These are phyloP conservation scores for Intellagama lesueurii DNA, from an alignment of 2,797 vertebrate species.

Conservation along the genomic window DNA sequence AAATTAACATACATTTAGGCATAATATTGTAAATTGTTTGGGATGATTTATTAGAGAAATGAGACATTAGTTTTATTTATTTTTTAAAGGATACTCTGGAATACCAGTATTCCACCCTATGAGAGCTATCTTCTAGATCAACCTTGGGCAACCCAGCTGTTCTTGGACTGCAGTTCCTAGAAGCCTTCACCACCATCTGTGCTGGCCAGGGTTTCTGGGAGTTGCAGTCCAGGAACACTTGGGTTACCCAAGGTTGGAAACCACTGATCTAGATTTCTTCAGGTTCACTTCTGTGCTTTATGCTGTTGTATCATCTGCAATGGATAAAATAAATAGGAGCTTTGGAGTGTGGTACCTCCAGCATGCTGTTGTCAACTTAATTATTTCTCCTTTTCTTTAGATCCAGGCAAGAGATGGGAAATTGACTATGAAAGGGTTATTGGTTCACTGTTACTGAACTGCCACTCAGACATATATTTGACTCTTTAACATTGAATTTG, in stretches of 20 bases:
- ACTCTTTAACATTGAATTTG: too few species aligned
- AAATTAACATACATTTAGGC: not conserved
- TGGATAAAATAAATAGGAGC: not conserved
- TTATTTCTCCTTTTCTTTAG: not conserved
- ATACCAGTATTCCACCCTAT: not conserved
- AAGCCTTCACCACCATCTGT: too few species aligned
- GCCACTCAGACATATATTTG: too few species aligned
- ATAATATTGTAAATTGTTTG: not conserved
- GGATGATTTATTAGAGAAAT: not conserved
- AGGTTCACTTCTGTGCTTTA: not conserved
- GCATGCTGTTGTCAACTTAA: not conserved
- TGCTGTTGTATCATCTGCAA: not conserved
- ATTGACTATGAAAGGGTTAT: too few species aligned
- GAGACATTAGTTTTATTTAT: not conserved
- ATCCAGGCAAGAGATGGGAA: not conserved
- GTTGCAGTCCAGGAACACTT: too few species aligned
- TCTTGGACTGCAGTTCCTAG: too few species aligned
- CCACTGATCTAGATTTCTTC: not conserved
- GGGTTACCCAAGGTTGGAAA: too few species aligned
- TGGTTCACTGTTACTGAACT: too few species aligned
- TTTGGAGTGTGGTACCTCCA: not conserved
- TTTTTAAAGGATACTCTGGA: not conserved
- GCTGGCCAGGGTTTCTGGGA: too few species aligned
- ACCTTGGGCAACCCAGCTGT: too few species aligned
- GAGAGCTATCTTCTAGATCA: not conserved